Evolutionary conservation across 37 sponge, comb jelly and placozoan genomes (phyloP).

Genomic region (Petrosia ficiformis): DNA sequence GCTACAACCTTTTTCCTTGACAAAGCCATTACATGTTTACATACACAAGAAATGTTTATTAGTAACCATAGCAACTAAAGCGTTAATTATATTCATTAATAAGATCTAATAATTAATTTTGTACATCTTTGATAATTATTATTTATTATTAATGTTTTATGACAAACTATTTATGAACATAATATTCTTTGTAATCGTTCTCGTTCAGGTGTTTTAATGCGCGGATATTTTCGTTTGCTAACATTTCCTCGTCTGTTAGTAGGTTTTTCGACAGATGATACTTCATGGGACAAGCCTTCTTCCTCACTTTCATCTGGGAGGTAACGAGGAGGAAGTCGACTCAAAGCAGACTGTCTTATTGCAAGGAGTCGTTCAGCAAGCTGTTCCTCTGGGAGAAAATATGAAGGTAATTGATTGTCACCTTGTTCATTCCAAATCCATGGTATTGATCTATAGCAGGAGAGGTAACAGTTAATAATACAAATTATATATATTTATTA

Average conservation of each 20-base stretch:
- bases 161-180: too few species aligned
- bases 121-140: too few species aligned
- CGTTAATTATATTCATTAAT: too few species aligned
- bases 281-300: not conserved
- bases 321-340: not conserved
- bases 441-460: too few species aligned
- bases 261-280: not conserved
- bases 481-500: too few species aligned
- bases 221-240: not conserved
- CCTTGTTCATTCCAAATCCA: too few species aligned
- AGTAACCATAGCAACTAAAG: too few species aligned
- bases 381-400: not conserved
- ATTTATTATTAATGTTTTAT: too few species aligned
- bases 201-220: not conserved
- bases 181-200: not conserved
- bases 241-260: not conserved
- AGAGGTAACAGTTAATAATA: too few species aligned
- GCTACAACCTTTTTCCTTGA: conserved; percentile 5
- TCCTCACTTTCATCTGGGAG: not conserved
- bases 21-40: too few species aligned
- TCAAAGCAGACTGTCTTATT: not conserved
- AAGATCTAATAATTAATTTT: too few species aligned
- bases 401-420: not conserved
- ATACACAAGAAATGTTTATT: too few species aligned
- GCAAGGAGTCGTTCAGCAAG: not conserved